A percentile compares a stretch with the other conserved stretches of the same genome.
phyloP scores from a whole-genome alignment of 2,888 invertebrate genomes.

The Nephrotoma flavescens region DNA sequence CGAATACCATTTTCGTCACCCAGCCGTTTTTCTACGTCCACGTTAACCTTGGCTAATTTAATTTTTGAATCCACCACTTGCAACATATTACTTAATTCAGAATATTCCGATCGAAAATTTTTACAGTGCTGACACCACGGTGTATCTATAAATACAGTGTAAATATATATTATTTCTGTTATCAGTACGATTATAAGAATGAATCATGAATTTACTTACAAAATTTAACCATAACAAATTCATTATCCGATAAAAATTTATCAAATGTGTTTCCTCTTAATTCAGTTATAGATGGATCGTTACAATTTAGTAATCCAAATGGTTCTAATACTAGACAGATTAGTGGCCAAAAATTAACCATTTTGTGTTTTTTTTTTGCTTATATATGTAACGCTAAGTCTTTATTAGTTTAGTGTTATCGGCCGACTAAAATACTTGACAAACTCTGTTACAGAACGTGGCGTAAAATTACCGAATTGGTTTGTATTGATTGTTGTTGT shows the following conservation, averaged over 20 bases:
- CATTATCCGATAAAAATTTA: background rate
- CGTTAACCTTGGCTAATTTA: background rate
- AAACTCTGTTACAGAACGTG: background rate
- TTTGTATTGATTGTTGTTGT: background rate
- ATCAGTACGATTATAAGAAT: background rate
- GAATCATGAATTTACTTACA: background rate
- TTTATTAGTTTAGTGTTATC: background rate
- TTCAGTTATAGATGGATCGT: background rate
- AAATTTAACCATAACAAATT: background rate
- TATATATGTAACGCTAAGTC: background rate
- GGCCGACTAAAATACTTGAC: background rate
- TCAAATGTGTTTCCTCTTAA: background rate
- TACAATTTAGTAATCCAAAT: background rate
- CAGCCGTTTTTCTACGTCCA: background rate
- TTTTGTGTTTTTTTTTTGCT: background rate
- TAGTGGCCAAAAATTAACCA: background rate
- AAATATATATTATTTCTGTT: background rate
- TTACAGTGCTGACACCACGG: background rate
- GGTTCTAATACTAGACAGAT: background rate
- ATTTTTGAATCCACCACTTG: background rate
- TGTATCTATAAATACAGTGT: background rate
- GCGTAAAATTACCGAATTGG: background rate
- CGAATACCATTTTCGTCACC: background rate
- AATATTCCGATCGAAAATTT: background rate
- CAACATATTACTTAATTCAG: background rate